Evolutionary conservation across 2,888 invertebrate genomes (phyloP), one percentile per base, ranked within the genome.

Genomic region (Drosophila neonasuta): DNA sequence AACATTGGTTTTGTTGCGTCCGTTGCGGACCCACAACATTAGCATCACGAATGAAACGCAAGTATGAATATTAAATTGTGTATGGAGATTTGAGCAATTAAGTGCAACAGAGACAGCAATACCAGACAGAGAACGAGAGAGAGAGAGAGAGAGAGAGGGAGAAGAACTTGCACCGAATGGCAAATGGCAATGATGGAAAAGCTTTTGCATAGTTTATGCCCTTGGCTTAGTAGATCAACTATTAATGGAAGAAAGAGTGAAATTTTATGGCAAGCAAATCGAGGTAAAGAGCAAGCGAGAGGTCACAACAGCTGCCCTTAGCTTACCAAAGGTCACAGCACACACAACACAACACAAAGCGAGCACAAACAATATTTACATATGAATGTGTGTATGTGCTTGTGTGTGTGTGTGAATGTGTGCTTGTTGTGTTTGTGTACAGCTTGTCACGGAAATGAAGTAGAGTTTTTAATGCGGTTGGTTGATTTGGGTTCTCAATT

Each of bases 51-150:
- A 69, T 81, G 80, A 66, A 81, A 76, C 85, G 83, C 83, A 83
- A 82, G 86, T 86, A 82, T 82, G 81, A 82, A 82, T 82, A 82
- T 82, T 86, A 82, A 82, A 86, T 81, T 83, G 75, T 83, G 77
- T 83, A 83, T 83, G 75, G 71, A 77, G 80, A 80, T 80, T 77
- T 76, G 74, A 50, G 68, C 69, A 75, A 80, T 74, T 77, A 72
- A 62, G 71, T 55, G 76, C 36, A 55, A 66, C 49, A 69, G 73
- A 62, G 77, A 61, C 45, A 61, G 63, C 67, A 55, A 61, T 2
- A 59, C 20, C 32, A 36, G 30, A 10, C 15, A 11, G 55, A 46
- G 11, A 32, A 20, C 42, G 55, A 50, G 13, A 30, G 45, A 24
- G 41, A 39, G 54, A 11, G 13, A 20, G 41, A 15, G 17, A 17